phyloP scores from a whole-genome alignment of 2,797 vertebrate species.

The Tinamus major region DNA sequence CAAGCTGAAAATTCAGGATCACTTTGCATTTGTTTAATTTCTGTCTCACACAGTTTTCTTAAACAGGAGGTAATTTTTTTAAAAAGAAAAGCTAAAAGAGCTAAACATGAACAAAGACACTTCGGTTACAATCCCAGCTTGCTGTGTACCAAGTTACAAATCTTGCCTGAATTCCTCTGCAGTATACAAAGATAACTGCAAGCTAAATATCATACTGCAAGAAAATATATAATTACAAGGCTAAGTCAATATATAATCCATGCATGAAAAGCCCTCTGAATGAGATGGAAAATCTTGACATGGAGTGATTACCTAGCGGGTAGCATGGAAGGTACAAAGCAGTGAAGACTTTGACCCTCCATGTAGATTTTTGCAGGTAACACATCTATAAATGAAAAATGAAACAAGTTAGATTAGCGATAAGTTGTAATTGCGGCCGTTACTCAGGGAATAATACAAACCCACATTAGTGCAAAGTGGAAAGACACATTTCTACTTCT shows the following conservation, averaged over 20 bases:
- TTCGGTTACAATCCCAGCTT: slow-evolving; percentile 1
- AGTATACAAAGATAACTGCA: neutral
- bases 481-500: neutral
- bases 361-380: neutral
- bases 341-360: neutral
- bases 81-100: neutral
- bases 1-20: slow-evolving; percentile 13
- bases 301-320: neutral
- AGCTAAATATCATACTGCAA: slow-evolving; percentile 21
- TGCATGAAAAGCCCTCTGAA: neutral
- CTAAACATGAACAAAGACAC: neutral
- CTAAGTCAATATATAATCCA: neutral
- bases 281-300: neutral
- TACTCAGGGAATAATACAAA: neutral
- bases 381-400: neutral
- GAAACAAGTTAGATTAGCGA: neutral
- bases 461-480: neutral
- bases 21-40: neutral
- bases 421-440: neutral
- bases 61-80: slow-evolving; percentile 6
- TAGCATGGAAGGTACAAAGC: neutral
- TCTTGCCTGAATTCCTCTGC: slow-evolving; percentile 15
- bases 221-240: slow-evolving; percentile 14
- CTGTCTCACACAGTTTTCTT: slow-evolving; percentile 9
- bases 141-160: slow-evolving; percentile 27